Percentiles rank a stretch among this genome's conserved stretches.
Evolutionary conservation across 53 echinoderm and acorn worm genomes (phyloP).

Genomic region (Crossaster papposus): DNA sequence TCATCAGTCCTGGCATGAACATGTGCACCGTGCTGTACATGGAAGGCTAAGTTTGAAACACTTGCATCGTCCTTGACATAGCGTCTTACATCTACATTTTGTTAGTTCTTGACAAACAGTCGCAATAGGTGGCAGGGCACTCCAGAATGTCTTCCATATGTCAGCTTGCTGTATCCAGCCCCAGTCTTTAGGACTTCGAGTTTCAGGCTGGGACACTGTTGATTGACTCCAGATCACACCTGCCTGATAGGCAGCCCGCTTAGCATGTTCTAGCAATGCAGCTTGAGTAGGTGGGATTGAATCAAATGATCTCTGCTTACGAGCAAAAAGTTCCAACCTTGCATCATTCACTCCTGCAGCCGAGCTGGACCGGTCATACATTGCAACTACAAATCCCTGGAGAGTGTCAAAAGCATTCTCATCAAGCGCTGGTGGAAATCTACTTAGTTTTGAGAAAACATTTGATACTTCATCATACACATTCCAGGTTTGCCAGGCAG

Average conservation of each 20-base stretch:
- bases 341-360: slow-evolving; percentile 12
- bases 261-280: slow-evolving; percentile 20
- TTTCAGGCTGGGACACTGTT: slow-evolving; percentile 13
- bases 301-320: slow-evolving; percentile 29
- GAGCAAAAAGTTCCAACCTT: slow-evolving; percentile 29
- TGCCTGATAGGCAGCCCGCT: slow-evolving; percentile 45
- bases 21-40: background rate
- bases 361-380: slow-evolving; percentile 13
- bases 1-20: too few relatives aligned
- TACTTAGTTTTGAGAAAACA: slow-evolving; percentile 9
- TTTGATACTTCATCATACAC: background rate
- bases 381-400: background rate
- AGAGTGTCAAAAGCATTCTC: background rate
- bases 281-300: slow-evolving; percentile 29
- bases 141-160: slow-evolving; percentile 1
- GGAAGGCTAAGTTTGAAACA: background rate
- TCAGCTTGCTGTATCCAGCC: slow-evolving; percentile 20
- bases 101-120: slow-evolving; percentile 5
- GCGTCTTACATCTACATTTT: slow-evolving; percentile 2
- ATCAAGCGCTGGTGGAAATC: background rate
- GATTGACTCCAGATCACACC: slow-evolving; percentile 34
- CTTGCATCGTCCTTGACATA: background rate
- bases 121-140: slow-evolving; percentile 7
- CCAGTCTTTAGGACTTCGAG: slow-evolving; percentile 2
- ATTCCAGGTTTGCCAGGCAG: slow-evolving; percentile 11